phyloP scores from a whole-genome alignment of 2,113 vertebrate species.

The Oreochromis niloticus region DNA sequence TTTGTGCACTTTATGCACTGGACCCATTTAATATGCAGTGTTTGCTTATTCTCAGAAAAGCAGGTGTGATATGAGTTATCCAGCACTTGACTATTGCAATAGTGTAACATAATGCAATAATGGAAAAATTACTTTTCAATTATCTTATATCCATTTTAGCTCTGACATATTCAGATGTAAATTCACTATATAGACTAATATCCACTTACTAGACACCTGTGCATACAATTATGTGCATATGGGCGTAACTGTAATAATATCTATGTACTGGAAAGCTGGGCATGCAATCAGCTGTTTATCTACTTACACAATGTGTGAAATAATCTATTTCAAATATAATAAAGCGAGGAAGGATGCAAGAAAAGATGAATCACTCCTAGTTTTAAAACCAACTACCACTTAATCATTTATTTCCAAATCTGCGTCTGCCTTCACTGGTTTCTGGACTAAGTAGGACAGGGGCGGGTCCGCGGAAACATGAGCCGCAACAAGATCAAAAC shows the following conservation, averaged over 20 bases:
- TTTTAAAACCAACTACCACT: constrained; percentile 39
- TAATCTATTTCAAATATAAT: neutral
- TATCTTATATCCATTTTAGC: neutral
- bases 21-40: neutral
- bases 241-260: neutral
- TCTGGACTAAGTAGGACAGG: constrained; percentile 53
- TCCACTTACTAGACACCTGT: neutral
- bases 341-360: neutral
- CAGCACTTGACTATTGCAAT: neutral
- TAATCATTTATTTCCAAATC: constrained; percentile 61
- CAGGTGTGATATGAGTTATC: neutral
- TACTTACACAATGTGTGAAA: neutral
- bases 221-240: neutral
- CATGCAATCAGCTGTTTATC: neutral
- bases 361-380: neutral
- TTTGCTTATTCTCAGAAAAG: neutral
- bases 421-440: constrained; percentile 11
- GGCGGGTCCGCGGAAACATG: constrained; percentile 31
- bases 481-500: constrained; percentile 47
- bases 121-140: neutral
- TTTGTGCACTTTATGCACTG: neutral
- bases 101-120: neutral
- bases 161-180: neutral
- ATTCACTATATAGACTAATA: neutral
- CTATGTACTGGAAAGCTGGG: neutral